Percentiles rank a stretch among this genome's conserved stretches.
Evolutionary conservation across 2,888 invertebrate genomes (phyloP).

Genomic region (Pinctada fucata): DNA sequence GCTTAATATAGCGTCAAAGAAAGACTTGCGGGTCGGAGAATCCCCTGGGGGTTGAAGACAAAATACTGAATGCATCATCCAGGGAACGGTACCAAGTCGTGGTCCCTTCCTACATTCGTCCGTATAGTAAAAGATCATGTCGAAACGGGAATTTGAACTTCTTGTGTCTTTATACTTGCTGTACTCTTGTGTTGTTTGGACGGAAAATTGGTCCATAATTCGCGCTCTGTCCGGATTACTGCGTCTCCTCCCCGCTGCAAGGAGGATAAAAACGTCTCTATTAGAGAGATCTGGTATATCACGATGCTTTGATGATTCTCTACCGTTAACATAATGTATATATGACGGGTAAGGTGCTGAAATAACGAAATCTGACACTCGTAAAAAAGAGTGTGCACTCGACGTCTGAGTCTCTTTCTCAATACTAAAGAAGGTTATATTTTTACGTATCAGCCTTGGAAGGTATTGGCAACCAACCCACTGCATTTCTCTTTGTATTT

Average conservation of each 20-base stretch:
- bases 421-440: constrained; percentile 58
- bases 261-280: constrained; percentile 57
- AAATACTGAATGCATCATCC: constrained; percentile 66
- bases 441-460: constrained; percentile 38
- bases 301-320: background rate
- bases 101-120: constrained; percentile 44
- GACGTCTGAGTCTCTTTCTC: constrained; percentile 51
- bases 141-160: background rate
- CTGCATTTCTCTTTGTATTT: constrained; percentile 63
- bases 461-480: constrained; percentile 53
- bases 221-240: constrained; percentile 56
- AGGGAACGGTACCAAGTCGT: constrained; percentile 53
- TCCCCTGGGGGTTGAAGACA: constrained; percentile 70
- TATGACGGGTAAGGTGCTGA: constrained; percentile 69
- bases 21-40: constrained; percentile 69
- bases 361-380: constrained; percentile 41
- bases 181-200: constrained; percentile 41
- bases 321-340: constrained; percentile 46
- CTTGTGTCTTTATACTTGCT: constrained; percentile 12
- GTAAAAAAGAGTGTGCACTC: constrained; percentile 9
- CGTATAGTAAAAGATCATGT: constrained; percentile 47
- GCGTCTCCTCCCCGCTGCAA: constrained; percentile 56
- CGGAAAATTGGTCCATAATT: constrained; percentile 60
- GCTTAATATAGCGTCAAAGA: constrained; percentile 65
- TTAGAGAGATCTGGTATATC: constrained; percentile 33